These are phyloP conservation scores for Drosophila insularis DNA, from an alignment of 1,140 invertebrate species.

Conservation along the genomic window DNA sequence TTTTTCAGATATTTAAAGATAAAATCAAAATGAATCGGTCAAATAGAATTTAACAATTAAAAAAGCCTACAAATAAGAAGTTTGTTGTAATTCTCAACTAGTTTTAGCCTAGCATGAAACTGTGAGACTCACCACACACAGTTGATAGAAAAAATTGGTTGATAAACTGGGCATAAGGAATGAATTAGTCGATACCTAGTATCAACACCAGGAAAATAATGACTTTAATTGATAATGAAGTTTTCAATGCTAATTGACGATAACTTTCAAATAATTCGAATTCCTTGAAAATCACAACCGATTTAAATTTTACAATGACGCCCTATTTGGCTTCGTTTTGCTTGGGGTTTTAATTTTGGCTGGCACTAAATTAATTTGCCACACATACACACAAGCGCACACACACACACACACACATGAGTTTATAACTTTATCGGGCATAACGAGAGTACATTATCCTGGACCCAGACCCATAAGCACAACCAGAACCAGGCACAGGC, in stretches of 20 bases:
- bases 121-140: too few species aligned
- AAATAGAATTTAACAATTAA: too few species aligned
- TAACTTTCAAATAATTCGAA: not conserved
- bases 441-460: conserved; percentile 80
- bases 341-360: conserved; percentile 59
- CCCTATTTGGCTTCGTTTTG: conserved; percentile 3
- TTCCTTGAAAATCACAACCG: not conserved
- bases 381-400: conserved; percentile 11
- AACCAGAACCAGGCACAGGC: conserved; percentile 58
- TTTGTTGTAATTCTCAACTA: too few species aligned
- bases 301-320: not conserved
- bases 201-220: too few species aligned
- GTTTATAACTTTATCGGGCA: conserved; percentile 79
- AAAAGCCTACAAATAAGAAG: too few species aligned
- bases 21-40: too few species aligned
- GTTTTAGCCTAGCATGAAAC: too few species aligned
- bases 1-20: too few species aligned
- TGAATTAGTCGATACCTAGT: too few species aligned
- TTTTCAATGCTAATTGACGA: not conserved
- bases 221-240: not conserved
- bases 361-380: conserved; percentile 71
- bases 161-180: too few species aligned
- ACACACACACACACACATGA: conserved; percentile 44
- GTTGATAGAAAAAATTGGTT: too few species aligned
- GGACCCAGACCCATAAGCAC: conserved; percentile 39